These are phyloP conservation scores for Drosophila anomalata DNA, from an alignment of 2,888 invertebrate species.

Conservation along the genomic window DNA sequence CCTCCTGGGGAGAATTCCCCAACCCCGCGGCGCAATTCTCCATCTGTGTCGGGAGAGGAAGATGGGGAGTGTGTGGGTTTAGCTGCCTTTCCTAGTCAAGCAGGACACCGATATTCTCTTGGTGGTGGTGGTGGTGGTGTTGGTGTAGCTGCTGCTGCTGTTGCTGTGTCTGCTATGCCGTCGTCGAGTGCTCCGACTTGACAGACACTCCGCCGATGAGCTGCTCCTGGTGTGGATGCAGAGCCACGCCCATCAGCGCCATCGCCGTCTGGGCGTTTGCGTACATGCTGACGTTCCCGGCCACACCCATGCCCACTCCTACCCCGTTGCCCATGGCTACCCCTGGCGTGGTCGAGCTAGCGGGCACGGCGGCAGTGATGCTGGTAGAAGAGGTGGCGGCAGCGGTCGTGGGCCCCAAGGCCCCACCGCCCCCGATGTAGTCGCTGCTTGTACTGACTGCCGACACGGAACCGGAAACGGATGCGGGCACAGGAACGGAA, in stretches of 20 bases:
- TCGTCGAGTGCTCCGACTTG: constrained; percentile 77
- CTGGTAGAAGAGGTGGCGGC: constrained; percentile 60
- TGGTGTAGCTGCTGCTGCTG: constrained; percentile 70
- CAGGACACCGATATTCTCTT: constrained; percentile 35
- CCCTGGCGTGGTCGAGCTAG: constrained; percentile 61
- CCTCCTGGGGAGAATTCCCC: not conserved
- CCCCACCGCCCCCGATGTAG: constrained; percentile 61
- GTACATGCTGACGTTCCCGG: constrained; percentile 62
- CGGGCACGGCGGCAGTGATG: constrained; percentile 53
- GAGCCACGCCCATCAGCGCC: constrained; percentile 72
- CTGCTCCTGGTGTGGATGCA: constrained; percentile 53
- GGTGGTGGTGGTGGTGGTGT: constrained; percentile 20
- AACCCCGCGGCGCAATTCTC: not conserved
- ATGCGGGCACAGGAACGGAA: constrained; percentile 17
- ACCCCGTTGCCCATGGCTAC: constrained; percentile 49
- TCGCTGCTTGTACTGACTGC: constrained; percentile 75
- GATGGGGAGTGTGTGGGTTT: constrained; percentile 12
- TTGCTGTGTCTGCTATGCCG: constrained; percentile 80
- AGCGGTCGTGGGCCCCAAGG: constrained; percentile 55
- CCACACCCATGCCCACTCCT: constrained; percentile 30
- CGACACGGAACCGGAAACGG: constrained; percentile 54
- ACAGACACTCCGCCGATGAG: constrained; percentile 49
- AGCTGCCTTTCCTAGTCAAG: constrained; percentile 50
- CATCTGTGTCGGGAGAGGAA: not conserved
- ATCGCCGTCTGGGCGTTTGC: constrained; percentile 67